Percentiles rank a stretch among this genome's conserved stretches.
Conservation (phyloP, 2,888 invertebrate genomes). For the Dicyrtoma fusca region DNA sequence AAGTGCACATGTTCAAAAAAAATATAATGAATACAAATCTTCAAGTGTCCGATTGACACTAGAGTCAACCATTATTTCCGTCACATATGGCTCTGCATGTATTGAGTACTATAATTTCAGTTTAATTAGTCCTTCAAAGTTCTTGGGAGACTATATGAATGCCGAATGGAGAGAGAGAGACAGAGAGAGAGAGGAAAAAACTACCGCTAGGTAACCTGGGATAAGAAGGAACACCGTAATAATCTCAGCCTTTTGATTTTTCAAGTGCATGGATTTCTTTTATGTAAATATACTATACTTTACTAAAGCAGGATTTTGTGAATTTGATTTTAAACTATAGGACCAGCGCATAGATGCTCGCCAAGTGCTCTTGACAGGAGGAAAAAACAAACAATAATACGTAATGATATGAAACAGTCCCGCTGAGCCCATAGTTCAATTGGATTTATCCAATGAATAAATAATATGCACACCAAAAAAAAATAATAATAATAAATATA, state of each 20-base stretch:
- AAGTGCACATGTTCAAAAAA: no score
- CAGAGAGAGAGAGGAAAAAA: slow-evolving; percentile 4
- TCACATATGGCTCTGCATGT: no score
- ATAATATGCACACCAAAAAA: neutral
- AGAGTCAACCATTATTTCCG: slow-evolving; percentile 1
- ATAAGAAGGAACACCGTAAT: slow-evolving; percentile 20
- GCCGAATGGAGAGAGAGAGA: no score
- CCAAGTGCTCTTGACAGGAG: slow-evolving; percentile 31
- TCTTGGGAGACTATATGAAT: neutral
- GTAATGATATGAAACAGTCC: slow-evolving; percentile 33
- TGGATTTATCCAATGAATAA: slow-evolving; percentile 19
- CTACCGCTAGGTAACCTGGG: slow-evolving; percentile 16
- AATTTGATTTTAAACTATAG: neutral
- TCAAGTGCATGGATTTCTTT: neutral
- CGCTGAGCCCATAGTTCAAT: slow-evolving; percentile 25
- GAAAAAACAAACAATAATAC: slow-evolving; percentile 25
- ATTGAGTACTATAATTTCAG: neutral
- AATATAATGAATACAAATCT: no score
- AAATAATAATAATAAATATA: neutral
- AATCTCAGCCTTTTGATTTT: slow-evolving; percentile 13
- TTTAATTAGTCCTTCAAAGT: slow-evolving; percentile 27
- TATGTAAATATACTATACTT: neutral
- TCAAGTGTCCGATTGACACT: no score
- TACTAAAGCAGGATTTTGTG: neutral
- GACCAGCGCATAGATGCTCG: neutral